phyloP scores from a whole-genome alignment of 2,797 vertebrate species.

The Fistularia tabacaria region DNA sequence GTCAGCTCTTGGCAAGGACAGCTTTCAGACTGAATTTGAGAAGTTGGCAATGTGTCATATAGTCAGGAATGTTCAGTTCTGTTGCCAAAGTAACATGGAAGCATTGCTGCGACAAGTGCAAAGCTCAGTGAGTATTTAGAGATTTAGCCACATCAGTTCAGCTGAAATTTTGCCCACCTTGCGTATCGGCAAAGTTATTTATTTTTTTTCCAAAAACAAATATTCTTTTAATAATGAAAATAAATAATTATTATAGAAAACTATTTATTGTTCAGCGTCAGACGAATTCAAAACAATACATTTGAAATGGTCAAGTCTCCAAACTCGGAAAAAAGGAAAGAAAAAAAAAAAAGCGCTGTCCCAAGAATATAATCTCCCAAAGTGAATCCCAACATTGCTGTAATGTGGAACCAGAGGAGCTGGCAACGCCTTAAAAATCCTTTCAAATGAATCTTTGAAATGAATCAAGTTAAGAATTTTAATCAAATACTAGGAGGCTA shows the following conservation, averaged over 20 bases:
- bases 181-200: too few species aligned
- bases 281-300: slow-evolving; percentile 1
- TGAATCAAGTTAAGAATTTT: too few species aligned
- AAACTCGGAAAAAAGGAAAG: too few species aligned
- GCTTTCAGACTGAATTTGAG: slow-evolving; percentile 26
- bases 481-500: too few species aligned
- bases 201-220: too few species aligned
- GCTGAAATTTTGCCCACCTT: neutral
- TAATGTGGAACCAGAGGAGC: slow-evolving; percentile 7
- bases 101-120: slow-evolving; percentile 33
- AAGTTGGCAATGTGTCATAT: slow-evolving; percentile 50
- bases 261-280: neutral
- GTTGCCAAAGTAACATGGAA: slow-evolving; percentile 24
- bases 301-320: slow-evolving; percentile 16
- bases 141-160: slow-evolving; percentile 14
- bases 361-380: slow-evolving; percentile 18
- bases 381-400: slow-evolving; percentile 10
- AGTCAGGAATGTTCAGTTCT: slow-evolving; percentile 48
- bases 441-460: too few species aligned
- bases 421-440: neutral
- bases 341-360: neutral
- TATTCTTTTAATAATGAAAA: slow-evolving; percentile 18
- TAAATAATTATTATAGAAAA: slow-evolving; percentile 31
- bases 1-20: slow-evolving; percentile 42
- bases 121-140: slow-evolving; percentile 32